Conservation (phyloP, 2,113 vertebrate species). For the Onychostoma macrolepis region DNA sequence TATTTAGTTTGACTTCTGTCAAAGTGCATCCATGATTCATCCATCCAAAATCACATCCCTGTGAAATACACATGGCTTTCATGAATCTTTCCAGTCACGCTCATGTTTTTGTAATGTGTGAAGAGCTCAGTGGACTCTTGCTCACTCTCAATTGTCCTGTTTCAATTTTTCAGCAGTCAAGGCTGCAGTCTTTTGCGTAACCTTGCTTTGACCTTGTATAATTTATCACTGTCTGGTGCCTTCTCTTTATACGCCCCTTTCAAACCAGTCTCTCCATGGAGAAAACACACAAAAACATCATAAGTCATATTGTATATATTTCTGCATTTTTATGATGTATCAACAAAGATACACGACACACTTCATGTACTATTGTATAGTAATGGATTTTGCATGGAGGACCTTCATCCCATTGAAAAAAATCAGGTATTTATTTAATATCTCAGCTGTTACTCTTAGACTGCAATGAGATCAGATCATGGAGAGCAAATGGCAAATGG, state of each 20-base stretch:
- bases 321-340: not conserved
- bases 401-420: no score
- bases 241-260: not conserved
- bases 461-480: not conserved
- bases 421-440: no score
- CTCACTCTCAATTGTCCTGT: not conserved
- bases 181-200: not conserved
- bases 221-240: not conserved
- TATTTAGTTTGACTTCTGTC: not conserved
- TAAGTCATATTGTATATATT: not conserved
- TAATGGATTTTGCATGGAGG: not conserved
- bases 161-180: conserved; percentile 21
- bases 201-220: conserved; percentile 10
- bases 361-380: not conserved
- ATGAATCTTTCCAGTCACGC: conserved; percentile 15
- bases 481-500: not conserved
- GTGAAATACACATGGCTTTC: not conserved
- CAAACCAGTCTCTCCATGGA: conserved; percentile 1
- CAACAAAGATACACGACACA: not conserved
- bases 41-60: not conserved
- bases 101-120: conserved; percentile 3
- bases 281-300: conserved; percentile 6
- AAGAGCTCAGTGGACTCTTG: not conserved
- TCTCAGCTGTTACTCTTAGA: no score
- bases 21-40: not conserved